These are phyloP conservation scores for Epicauta chinensis DNA, from an alignment of 1,140 invertebrate genomes.

Conservation along the genomic window DNA sequence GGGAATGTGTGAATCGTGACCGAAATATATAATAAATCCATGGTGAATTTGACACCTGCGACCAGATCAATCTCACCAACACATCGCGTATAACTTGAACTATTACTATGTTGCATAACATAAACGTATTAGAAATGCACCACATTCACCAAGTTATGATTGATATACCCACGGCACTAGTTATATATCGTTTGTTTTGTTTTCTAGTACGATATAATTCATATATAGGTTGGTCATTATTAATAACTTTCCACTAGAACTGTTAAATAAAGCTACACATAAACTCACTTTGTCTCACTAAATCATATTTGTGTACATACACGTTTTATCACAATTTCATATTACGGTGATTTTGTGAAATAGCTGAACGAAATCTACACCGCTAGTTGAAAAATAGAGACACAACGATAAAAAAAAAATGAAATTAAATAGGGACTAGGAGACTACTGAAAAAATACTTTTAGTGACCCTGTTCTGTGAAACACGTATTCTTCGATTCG, in stretches of 20 bases:
- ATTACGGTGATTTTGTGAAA: too few relatives aligned
- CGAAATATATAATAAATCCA: slow-evolving; percentile 17
- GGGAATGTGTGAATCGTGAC: slow-evolving; percentile 18
- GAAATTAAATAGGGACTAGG: too few relatives aligned
- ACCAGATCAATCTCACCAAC: slow-evolving; percentile 17
- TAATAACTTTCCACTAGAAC: slow-evolving; percentile 4
- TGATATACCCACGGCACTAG: slow-evolving; percentile 7
- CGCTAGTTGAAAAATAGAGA: too few relatives aligned
- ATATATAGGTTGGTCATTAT: slow-evolving; percentile 9
- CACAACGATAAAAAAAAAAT: too few relatives aligned
- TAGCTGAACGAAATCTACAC: too few relatives aligned
- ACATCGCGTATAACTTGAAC: neutral
- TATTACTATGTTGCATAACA: slow-evolving; percentile 3
- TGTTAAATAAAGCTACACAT: slow-evolving; percentile 1
- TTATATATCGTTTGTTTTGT: slow-evolving; percentile 16
- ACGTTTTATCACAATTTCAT: too few relatives aligned
- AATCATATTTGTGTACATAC: too few relatives aligned
- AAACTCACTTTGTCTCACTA: too few relatives aligned
- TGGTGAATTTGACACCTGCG: slow-evolving; percentile 19
- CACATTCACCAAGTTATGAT: slow-evolving; percentile 11
- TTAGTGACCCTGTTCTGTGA: too few relatives aligned
- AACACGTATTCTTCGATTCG: too few relatives aligned
- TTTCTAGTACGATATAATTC: slow-evolving; percentile 7
- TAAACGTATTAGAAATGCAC: slow-evolving; percentile 8
- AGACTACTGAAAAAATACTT: too few relatives aligned